Percentiles rank a stretch among this genome's conserved stretches.
Conservation (phyloP, 2,113 vertebrate species). For the Leuciscus idus region DNA sequence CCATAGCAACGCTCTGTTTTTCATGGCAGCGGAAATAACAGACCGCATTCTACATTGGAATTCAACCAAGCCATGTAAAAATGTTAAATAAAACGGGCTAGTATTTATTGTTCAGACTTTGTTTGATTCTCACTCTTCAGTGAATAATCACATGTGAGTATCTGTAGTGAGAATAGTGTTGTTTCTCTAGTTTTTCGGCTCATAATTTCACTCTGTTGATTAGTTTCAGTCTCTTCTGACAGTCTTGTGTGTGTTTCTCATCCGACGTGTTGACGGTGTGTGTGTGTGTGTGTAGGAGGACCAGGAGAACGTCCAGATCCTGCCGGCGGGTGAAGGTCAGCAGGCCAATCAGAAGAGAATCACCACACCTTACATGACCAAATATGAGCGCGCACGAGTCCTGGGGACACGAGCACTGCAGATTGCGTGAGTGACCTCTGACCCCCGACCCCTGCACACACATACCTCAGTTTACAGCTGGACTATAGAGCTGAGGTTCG, state of each 20-base stretch:
- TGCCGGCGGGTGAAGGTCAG: conserved; percentile 90
- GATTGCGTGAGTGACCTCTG: conserved; percentile 88
- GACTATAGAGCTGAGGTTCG: neutral
- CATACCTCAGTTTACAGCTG: too few relatives aligned
- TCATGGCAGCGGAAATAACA: too few relatives aligned
- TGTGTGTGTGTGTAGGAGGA: conserved; percentile 81
- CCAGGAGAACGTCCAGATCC: conserved; percentile 92
- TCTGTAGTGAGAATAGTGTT: neutral
- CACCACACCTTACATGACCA: conserved; percentile 97
- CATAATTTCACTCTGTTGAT: neutral
- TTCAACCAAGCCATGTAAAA: too few relatives aligned
- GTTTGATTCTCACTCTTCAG: too few relatives aligned
- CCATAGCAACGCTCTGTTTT: too few relatives aligned
- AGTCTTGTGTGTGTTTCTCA: neutral
- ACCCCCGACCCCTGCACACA: neutral
- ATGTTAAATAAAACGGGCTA: too few relatives aligned
- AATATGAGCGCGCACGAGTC: conserved; percentile 93
- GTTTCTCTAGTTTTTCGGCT: neutral
- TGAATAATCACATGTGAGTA: too few relatives aligned
- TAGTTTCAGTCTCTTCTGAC: neutral
- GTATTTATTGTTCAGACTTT: too few relatives aligned
- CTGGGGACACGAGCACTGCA: conserved; percentile 94
- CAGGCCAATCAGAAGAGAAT: conserved; percentile 96
- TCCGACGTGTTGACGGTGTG: too few relatives aligned
- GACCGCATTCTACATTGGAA: too few relatives aligned